Percentiles rank a stretch among this genome's conserved stretches.
These are phyloP conservation scores for Oryzias woworae DNA, from an alignment of 2,113 vertebrate genomes.

Conservation along the genomic window DNA sequence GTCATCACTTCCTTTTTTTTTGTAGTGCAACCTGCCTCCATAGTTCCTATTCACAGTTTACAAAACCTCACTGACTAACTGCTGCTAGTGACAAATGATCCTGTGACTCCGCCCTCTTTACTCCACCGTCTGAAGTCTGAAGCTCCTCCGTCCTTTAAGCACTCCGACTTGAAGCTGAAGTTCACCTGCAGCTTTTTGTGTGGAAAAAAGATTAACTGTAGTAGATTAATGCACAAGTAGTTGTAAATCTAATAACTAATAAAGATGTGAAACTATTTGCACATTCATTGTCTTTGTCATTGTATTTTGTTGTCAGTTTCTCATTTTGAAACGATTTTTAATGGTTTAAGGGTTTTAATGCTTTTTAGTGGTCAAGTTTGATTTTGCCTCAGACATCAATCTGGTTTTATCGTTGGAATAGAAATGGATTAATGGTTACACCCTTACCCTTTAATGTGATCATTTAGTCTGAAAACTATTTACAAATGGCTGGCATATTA, in stretches of 20 bases:
- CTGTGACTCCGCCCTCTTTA: background rate
- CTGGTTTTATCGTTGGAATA: too few species aligned
- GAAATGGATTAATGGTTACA: too few species aligned
- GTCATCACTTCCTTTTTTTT: constrained; percentile 28
- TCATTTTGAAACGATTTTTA: too few species aligned
- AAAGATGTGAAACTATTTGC: constrained; percentile 25
- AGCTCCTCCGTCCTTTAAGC: constrained; percentile 5
- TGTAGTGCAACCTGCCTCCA: constrained; percentile 56
- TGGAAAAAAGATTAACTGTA: constrained; percentile 14
- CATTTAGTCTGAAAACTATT: too few species aligned
- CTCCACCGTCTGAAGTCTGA: constrained; percentile 7
- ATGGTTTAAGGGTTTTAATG: too few species aligned
- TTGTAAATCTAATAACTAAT: constrained; percentile 44
- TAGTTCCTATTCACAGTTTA: constrained; percentile 54
- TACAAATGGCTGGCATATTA: too few species aligned
- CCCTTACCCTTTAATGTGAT: too few species aligned
- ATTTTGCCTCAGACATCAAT: too few species aligned
- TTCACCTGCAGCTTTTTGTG: background rate
- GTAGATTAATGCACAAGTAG: constrained; percentile 16
- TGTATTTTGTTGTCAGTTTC: too few species aligned
- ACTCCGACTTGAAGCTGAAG: constrained; percentile 19
- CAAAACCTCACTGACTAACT: constrained; percentile 47
- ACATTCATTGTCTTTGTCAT: background rate
- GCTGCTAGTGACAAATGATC: constrained; percentile 31
- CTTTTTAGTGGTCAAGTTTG: too few species aligned